Percentiles rank a stretch among this genome's conserved stretches.
Evolutionary conservation across 2,797 vertebrate species (phyloP).

Genomic region (Heliangelus exortis): DNA sequence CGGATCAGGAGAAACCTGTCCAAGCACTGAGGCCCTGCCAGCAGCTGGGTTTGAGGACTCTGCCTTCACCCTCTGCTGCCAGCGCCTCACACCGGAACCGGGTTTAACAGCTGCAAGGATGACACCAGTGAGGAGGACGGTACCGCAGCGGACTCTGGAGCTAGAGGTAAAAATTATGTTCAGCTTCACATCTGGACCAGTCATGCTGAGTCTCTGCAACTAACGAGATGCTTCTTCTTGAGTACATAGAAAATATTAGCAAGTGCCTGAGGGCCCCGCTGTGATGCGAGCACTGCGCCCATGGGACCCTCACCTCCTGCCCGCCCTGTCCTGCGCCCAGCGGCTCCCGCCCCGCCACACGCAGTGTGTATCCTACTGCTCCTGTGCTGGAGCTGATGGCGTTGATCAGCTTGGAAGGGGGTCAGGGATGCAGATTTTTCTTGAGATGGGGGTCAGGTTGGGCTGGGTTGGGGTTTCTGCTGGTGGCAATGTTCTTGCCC

Average conservation of each 20-base stretch:
- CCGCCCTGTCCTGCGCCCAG: too few species aligned
- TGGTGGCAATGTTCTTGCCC: accelerated
- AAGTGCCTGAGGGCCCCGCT: too few species aligned
- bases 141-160: background rate
- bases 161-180: background rate
- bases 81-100: background rate
- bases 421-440: too few species aligned
- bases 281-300: too few species aligned
- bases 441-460: too few species aligned
- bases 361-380: too few species aligned
- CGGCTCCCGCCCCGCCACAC: too few species aligned
- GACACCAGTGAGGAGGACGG: background rate
- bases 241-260: accelerated
- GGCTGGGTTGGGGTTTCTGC: background rate
- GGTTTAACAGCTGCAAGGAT: background rate
- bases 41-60: background rate
- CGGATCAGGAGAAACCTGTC: accelerated
- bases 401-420: too few species aligned
- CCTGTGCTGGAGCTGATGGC: too few species aligned
- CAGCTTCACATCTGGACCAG: background rate
- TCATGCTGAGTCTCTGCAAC: accelerated
- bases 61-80: background rate
- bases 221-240: accelerated
- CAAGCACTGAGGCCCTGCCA: background rate
- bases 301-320: too few species aligned